Evolutionary conservation across 2,113 vertebrate species (phyloP).

Genomic region (Xyliphius kryptos): DNA sequence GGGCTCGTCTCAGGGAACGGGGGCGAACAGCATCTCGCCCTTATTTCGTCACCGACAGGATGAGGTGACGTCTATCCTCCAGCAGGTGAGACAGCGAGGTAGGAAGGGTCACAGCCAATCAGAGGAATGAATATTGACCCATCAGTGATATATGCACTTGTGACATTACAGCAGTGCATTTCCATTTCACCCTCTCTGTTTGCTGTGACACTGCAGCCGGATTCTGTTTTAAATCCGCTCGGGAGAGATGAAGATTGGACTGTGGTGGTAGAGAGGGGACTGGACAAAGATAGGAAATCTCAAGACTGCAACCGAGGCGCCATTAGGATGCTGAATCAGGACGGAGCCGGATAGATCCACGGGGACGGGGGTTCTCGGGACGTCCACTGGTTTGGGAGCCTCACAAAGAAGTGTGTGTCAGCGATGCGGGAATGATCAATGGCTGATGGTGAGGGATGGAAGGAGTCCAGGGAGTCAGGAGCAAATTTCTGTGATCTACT

Average conservation of each 20-base stretch:
- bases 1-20: background rate
- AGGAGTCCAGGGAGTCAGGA: background rate
- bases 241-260: too few relatives aligned
- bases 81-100: background rate
- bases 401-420: background rate
- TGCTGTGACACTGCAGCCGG: background rate
- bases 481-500: background rate
- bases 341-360: background rate
- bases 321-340: too few relatives aligned
- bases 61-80: background rate
- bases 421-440: background rate
- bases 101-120: background rate
- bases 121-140: too few relatives aligned
- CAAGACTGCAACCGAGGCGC: too few relatives aligned
- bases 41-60: background rate
- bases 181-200: background rate
- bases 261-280: background rate
- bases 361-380: background rate
- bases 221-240: too few relatives aligned
- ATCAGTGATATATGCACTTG: background rate
- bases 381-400: background rate
- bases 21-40: background rate
- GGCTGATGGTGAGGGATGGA: background rate
- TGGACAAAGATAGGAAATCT: too few relatives aligned
- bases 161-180: background rate